Evolutionary conservation across 2,888 invertebrate species (phyloP), one percentile per base, ranked within the genome.

Genomic region (Thymelicus acteon): DNA sequence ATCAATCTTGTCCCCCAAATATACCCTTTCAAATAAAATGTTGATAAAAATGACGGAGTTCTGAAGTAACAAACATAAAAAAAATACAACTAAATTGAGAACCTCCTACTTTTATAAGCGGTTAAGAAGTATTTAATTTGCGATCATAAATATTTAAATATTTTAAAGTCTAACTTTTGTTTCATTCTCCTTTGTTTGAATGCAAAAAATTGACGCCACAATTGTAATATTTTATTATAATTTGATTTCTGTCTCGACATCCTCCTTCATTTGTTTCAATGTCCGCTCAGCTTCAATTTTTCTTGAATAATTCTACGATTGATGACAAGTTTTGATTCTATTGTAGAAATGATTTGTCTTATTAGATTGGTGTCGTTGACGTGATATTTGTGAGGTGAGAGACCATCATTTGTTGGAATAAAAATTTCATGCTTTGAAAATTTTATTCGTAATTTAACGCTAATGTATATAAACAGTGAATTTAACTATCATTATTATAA

Each of bases 241-340:
- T 90, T 83, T 80, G 81, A 78, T 78, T 80, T 78, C 54, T 81
- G 88, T 88, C 89, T 84, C 83, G 89, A 86, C 87, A 86, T 86
- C 78, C 80, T 75, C 78, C 78, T 83, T 80, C 81, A 85, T 82
- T 85, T 87, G 85, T 89, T 87, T 87, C 86, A 88, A 72, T 84
- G 79, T 82, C 84, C 77, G 78, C 82, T 84, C 79, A 82, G 80
- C 87, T 88, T 88, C 82, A 84, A 86, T 89, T 89, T 88, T 90
- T 86, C 86, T 87, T 92, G 92, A 92, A 93, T 92, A 89, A 91
- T 92, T 89, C 91, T 90, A 79, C 82, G 79, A 78, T 80, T 74
- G 76, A 71, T 72, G 80, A 74, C 74, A 76, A 77, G 72, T 82
- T 85, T 86, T 82, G 81, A 82, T 86, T 82, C 86, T 86, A 86